Evolutionary conservation across 2,797 vertebrate species (phyloP).

Genomic region (Melanitta fusca): DNA sequence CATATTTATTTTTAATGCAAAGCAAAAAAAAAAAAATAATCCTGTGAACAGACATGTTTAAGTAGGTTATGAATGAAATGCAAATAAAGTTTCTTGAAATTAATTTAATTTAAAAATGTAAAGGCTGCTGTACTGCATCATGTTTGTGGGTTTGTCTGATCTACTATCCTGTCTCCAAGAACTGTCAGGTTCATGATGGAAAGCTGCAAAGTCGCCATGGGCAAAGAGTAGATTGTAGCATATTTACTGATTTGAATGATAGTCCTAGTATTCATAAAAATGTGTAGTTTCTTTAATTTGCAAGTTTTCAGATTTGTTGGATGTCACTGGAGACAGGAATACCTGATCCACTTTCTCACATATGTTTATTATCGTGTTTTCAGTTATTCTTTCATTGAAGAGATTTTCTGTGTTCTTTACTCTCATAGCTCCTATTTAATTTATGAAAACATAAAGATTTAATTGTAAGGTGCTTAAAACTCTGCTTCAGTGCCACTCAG

Average conservation of each 20-base stretch:
- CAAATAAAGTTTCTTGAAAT: neutral
- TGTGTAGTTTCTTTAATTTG: neutral
- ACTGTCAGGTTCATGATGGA: neutral
- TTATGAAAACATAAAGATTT: neutral
- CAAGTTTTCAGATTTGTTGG: neutral
- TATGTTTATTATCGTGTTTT: neutral
- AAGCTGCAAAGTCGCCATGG: neutral
- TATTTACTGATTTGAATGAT: neutral
- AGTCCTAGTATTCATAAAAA: neutral
- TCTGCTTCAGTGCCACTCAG: neutral
- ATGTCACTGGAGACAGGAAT: neutral
- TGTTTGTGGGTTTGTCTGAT: neutral
- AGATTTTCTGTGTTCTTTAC: neutral
- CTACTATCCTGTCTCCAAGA: neutral
- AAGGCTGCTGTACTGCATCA: neutral
- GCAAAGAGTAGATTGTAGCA: neutral
- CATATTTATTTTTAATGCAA: neutral
- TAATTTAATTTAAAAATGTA: neutral
- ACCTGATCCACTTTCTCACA: neutral
- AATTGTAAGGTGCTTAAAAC: neutral
- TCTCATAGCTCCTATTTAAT: neutral
- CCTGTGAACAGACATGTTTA: neutral
- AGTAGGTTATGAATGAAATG: neutral
- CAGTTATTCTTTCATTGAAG: neutral
- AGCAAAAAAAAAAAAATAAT: neutral